These are phyloP conservation scores for Arvicanthis niloticus DNA, from an alignment of 2,113 vertebrate genomes.

Conservation along the genomic window DNA sequence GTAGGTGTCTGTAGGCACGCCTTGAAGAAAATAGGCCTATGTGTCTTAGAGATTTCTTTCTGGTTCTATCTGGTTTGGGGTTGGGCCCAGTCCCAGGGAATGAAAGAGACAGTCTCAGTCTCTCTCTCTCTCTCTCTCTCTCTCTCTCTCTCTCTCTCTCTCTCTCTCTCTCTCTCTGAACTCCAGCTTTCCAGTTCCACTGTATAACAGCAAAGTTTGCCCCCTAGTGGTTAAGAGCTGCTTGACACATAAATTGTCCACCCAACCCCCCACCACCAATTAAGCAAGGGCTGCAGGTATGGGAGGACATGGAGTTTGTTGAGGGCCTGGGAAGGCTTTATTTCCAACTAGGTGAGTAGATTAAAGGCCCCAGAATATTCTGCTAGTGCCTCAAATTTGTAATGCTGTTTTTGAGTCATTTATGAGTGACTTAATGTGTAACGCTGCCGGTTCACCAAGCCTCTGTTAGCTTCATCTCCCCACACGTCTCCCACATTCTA, in stretches of 20 bases:
- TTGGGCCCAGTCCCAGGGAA: not conserved
- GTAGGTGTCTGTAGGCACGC: not conserved
- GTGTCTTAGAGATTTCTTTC: constrained; percentile 11
- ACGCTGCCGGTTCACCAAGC: not conserved
- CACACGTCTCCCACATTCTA: not conserved
- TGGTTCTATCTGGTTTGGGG: not conserved
- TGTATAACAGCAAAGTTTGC: not conserved
- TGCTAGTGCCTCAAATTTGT: not conserved
- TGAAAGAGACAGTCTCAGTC: too few relatives aligned
- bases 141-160: too few relatives aligned
- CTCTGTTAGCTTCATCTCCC: not conserved
- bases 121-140: too few relatives aligned
- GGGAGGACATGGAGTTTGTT: not conserved
- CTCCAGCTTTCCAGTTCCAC: not conserved
- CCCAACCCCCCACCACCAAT: too few relatives aligned
- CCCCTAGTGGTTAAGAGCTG: not conserved
- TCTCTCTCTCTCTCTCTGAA: not conserved
- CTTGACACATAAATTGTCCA: not conserved
- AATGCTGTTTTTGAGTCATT: not conserved
- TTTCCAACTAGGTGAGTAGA: not conserved
- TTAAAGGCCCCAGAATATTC: not conserved
- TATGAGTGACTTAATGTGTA: not conserved
- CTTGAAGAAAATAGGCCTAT: constrained; percentile 14
- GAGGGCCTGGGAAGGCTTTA: not conserved
- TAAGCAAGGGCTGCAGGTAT: not conserved